Evolutionary conservation across 2,797 vertebrate genomes (phyloP).

Genomic region (Lagocephalus sceleratus): DNA sequence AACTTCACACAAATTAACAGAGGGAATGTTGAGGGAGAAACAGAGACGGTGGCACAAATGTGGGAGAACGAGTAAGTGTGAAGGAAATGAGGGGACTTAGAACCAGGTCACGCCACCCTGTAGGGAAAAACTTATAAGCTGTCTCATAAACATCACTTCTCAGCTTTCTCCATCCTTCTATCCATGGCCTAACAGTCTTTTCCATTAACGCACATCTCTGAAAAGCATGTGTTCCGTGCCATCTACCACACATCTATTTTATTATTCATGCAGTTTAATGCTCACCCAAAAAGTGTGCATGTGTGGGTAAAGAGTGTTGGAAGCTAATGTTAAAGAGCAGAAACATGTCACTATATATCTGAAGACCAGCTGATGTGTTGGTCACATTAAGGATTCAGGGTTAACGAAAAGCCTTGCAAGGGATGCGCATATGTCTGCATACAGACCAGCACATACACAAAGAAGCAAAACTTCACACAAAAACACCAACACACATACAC

Average conservation of each 20-base stretch:
- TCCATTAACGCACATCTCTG: slow-evolving; percentile 60
- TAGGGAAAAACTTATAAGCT: slow-evolving; percentile 51
- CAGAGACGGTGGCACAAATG: slow-evolving; percentile 23
- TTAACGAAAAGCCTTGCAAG: slow-evolving; percentile 10
- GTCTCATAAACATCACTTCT: slow-evolving; percentile 38
- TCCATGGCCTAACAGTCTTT: slow-evolving; percentile 42
- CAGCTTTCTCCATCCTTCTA: slow-evolving; percentile 30
- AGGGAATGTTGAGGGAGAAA: neutral
- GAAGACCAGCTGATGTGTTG: slow-evolving; percentile 35
- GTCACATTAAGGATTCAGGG: slow-evolving; percentile 32
- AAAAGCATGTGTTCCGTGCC: slow-evolving; percentile 67
- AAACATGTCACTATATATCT: slow-evolving; percentile 42
- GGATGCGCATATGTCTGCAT: slow-evolving; percentile 8
- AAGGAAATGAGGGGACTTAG: slow-evolving; percentile 37
- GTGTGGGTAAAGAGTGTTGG: slow-evolving; percentile 36
- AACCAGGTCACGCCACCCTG: slow-evolving; percentile 59
- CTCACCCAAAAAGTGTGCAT: slow-evolving; percentile 49
- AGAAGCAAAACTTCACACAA: slow-evolving; percentile 36
- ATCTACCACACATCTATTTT: slow-evolving; percentile 52
- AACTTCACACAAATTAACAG: slow-evolving; percentile 64
- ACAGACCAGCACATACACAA: slow-evolving; percentile 26
- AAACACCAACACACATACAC: slow-evolving; percentile 11
- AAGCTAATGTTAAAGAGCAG: slow-evolving; percentile 45
- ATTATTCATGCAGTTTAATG: slow-evolving; percentile 75
- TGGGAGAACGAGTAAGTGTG: slow-evolving; percentile 23